Base-by-base conservation (phyloP, 1,140 invertebrate genomes). In the Drosophila lacertosa region DNA sequence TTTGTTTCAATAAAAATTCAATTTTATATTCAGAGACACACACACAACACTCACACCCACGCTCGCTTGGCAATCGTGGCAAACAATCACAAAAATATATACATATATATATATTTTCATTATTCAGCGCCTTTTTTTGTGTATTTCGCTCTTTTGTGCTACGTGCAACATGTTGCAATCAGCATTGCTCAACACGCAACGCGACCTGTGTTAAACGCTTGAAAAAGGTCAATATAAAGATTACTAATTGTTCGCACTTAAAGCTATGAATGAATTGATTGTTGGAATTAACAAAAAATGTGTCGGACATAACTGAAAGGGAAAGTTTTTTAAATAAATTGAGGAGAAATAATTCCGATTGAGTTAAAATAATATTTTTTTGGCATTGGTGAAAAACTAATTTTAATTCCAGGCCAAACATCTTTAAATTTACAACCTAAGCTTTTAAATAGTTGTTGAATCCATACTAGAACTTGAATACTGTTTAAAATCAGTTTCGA, bases 1-100 rank as follows among this genome's bases (percentile, higher is more conserved):
- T 67, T 75, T 67, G 57, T 67, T 53, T 51, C 73, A 72, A 75
- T 72, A 75, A 72, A 75, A 72, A 62, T 72, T 67, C 63, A 75
- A 67, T 75, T 75, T 68, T 63, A 57, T 51, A 72, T 75, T 32
- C 68, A 39, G 18, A 39, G 51, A 57, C 24, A 42, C 15, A 48
- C 50, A 58, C 33, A 40, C 32, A 37, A 29, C 39, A 33, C 4
- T 40, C 33, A 40, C 20, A 11, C 11, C 22, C 18, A 29, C 20
- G 13, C 18, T 33, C 4, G 4, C 9, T 58, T 9, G 20, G 0
- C 5, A 60, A 44, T 53, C n/a, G 35, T 5, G 16, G 4, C 6
- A 62, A 68, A 44, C n/a, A 40, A 50, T 20, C 40, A 24, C 18
- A 64, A 65, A 59, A 59, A 44, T 65, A 58, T 47, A 33, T 22